Percentiles rank a stretch among this genome's conserved stretches.
These are phyloP conservation scores for Nezara viridula DNA, from an alignment of 2,888 invertebrate genomes.

Conservation along the genomic window DNA sequence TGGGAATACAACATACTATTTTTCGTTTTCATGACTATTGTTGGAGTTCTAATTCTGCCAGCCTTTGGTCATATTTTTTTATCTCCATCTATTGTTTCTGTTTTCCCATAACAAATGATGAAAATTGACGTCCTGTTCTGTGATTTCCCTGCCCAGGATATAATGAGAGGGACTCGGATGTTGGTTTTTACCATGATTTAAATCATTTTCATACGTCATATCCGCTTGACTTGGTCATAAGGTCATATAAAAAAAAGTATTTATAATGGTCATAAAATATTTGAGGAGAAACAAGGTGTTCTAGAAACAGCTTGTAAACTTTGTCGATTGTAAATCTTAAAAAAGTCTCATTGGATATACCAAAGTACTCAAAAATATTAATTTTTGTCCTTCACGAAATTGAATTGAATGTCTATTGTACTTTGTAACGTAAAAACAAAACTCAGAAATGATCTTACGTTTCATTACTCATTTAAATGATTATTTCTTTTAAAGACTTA, in stretches of 20 bases:
- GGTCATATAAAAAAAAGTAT: not conserved
- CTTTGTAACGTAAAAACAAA: no score
- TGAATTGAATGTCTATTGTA: no score
- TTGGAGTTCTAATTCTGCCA: not conserved
- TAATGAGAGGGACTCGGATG: constrained; percentile 33
- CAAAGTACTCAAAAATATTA: not conserved
- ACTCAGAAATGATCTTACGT: no score
- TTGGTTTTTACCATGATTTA: constrained; percentile 7
- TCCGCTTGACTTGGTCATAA: not conserved
- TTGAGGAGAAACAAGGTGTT: not conserved
- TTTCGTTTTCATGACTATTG: constrained; percentile 1
- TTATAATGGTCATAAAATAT: not conserved
- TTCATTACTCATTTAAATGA: no score
- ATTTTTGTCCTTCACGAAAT: not conserved
- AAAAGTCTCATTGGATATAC: no score
- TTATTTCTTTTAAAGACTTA: no score
- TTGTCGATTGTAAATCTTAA: no score
- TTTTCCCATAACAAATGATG: constrained; percentile 28
- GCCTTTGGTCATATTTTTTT: not conserved
- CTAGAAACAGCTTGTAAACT: not conserved
- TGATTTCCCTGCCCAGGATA: not conserved
- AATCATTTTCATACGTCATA: not conserved
- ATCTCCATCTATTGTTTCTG: not conserved
- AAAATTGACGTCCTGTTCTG: constrained; percentile 18
- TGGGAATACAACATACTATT: not conserved